Evolutionary conservation across 2,113 vertebrate genomes (phyloP).

Genomic region (Heteronetta atricapilla): DNA sequence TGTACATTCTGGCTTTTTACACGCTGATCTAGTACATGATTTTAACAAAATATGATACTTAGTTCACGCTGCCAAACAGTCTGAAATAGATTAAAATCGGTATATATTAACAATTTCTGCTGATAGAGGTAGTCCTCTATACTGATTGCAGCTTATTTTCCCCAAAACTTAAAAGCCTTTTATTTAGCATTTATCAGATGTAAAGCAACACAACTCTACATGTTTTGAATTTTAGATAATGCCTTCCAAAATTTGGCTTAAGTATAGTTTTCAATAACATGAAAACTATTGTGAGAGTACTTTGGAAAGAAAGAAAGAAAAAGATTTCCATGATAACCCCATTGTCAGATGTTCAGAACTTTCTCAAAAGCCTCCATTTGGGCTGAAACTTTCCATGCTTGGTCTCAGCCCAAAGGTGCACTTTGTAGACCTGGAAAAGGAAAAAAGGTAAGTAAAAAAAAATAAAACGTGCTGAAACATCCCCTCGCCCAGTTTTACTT

Average conservation of each 20-base stretch:
- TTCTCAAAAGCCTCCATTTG: conserved; percentile 74
- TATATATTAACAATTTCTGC: conserved; percentile 19
- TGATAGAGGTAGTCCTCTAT: background rate
- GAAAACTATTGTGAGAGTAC: conserved; percentile 63
- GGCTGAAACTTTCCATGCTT: conserved; percentile 74
- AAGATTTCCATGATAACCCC: conserved; percentile 70
- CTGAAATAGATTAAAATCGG: background rate
- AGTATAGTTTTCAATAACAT: conserved; percentile 59
- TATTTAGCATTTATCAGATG: background rate
- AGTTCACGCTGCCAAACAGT: conserved; percentile 39
- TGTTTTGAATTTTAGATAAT: conserved; percentile 49
- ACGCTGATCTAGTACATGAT: conserved; percentile 11
- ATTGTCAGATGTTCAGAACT: conserved; percentile 74
- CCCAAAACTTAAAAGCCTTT: background rate
- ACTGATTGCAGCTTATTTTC: background rate
- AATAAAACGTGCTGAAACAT: conserved; percentile 66
- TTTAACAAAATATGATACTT: conserved; percentile 13
- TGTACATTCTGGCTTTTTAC: conserved; percentile 10
- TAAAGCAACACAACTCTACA: background rate
- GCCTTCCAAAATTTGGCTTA: conserved; percentile 63
- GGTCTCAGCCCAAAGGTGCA: conserved; percentile 73
- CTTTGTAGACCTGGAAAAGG: conserved; percentile 74
- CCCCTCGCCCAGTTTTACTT: conserved; percentile 63
- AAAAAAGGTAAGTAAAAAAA: conserved; percentile 74
- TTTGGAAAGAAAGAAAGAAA: conserved; percentile 67